A percentile compares a stretch with the other conserved stretches of the same genome.
These are phyloP conservation scores for Halichoerus grypus DNA, from an alignment of 2,113 vertebrate genomes.

Conservation along the genomic window DNA sequence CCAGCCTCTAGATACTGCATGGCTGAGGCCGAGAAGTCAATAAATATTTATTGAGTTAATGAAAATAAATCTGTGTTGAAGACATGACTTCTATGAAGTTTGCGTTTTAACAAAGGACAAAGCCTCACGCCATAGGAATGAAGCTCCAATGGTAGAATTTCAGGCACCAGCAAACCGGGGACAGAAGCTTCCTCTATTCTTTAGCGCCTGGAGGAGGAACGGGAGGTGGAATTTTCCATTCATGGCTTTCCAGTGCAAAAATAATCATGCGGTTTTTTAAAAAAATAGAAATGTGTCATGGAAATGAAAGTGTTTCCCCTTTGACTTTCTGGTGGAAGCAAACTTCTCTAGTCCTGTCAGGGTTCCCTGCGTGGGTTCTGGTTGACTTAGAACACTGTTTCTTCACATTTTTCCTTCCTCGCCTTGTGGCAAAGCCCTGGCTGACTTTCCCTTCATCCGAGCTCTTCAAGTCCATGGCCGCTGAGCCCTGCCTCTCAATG, in stretches of 20 bases:
- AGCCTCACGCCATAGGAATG: neutral
- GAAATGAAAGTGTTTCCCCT: slow-evolving; percentile 66
- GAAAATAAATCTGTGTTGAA: slow-evolving; percentile 21
- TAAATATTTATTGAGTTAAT: slow-evolving; percentile 64
- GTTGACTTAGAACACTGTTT: neutral
- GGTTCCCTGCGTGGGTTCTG: neutral
- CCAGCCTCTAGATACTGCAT: neutral
- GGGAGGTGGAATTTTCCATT: slow-evolving; percentile 74
- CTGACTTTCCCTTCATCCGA: neutral
- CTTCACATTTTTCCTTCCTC: neutral
- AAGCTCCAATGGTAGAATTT: neutral
- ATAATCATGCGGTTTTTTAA: slow-evolving; percentile 28
- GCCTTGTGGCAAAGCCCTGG: neutral
- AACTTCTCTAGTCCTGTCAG: neutral
- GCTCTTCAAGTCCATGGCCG: neutral
- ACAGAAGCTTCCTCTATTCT: slow-evolving; percentile 44
- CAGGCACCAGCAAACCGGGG: slow-evolving; percentile 32
- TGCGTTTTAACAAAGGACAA: slow-evolving; percentile 63
- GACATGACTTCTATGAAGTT: slow-evolving; percentile 5
- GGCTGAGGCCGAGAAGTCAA: slow-evolving; percentile 34
- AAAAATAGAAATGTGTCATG: slow-evolving; percentile 64
- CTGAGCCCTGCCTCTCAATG: fast-evolving
- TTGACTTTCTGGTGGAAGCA: slow-evolving; percentile 54
- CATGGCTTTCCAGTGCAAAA: neutral
- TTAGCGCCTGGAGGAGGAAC: slow-evolving; percentile 46